A percentile compares a stretch with the other conserved stretches of the same genome.
Evolutionary conservation across 2,797 vertebrate genomes (phyloP).

Genomic region (Epinephelus malabaricus): DNA sequence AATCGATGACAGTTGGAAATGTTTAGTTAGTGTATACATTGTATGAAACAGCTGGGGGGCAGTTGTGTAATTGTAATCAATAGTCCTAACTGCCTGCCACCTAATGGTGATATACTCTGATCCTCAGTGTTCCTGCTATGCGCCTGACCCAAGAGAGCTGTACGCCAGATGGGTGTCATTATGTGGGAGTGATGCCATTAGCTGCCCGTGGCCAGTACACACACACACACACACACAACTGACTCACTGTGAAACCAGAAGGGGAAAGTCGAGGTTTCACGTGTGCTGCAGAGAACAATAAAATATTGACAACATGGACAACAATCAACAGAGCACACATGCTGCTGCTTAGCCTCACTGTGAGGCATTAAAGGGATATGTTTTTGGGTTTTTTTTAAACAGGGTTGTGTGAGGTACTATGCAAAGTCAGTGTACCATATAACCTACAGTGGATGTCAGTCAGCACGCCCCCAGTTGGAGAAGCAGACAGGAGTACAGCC

Average conservation of each 20-base stretch:
- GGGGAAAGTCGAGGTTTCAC: conserved; percentile 28
- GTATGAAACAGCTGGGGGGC: conserved; percentile 43
- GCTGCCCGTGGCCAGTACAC: conserved; percentile 7
- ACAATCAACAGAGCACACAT: conserved; percentile 23
- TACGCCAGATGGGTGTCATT: conserved; percentile 71
- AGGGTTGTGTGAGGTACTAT: too few relatives aligned
- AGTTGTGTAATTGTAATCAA: conserved; percentile 82
- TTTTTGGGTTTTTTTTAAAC: too few relatives aligned
- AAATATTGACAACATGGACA: conserved; percentile 19
- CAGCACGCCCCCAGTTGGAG: too few relatives aligned
- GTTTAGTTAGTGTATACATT: conserved; percentile 50
- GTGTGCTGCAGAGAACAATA: conserved; percentile 23
- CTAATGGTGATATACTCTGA: conserved; percentile 58
- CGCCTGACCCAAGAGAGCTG: conserved; percentile 58
- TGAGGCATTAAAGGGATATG: not conserved
- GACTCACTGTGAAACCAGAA: conserved; percentile 34
- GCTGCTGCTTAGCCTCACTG: not conserved
- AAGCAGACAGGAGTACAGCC: too few relatives aligned
- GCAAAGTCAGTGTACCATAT: too few relatives aligned
- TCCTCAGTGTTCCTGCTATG: conserved; percentile 50
- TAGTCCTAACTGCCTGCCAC: conserved; percentile 67
- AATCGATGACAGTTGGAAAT: conserved; percentile 59
- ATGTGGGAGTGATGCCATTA: conserved; percentile 66
- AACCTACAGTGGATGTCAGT: too few relatives aligned
- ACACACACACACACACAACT: conserved; percentile 15